Base-by-base conservation (phyloP, 1,140 invertebrate genomes). In the Mylabris phalerata region DNA sequence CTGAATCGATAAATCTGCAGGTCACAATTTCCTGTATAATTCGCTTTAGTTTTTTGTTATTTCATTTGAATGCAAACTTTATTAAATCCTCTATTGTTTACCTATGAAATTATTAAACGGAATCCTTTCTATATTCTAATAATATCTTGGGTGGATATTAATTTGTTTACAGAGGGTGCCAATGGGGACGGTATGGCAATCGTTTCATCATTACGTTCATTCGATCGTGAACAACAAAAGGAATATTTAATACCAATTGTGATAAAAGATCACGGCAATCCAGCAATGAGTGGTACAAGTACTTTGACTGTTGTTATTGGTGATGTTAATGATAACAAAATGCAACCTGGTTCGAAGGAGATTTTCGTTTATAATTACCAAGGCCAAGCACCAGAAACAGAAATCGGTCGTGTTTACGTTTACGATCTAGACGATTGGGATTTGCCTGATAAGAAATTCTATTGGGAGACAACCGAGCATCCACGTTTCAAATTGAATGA, bases 391-490 rank as follows among this genome's bases (percentile, higher is more conserved):
- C 92, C 90, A 2, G 89, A 95, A 64, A 93, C 92, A 0, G 90
- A 92, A 74, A 94, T 98, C 60, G 95, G 96, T 25, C 80, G 92
- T 59, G 95, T 98, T 2, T 96, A 98, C 73, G 93, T 97, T 0
- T 92, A 94, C 72, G 95, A 98, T 78, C 76, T 93, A 44, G 95
- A 98, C 74, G 95, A 98, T 72, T 98, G 94, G 95, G 95, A 98
- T 79, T 74, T 96, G 59, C 90, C 91, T 0, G 95, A 98, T 72
- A 98, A 98, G 72, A 93, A 92, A 68, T 98, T 97, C 78, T 93
- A 92, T 66, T 95, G 92, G 90, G 89, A 92, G 70, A 48, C 44
- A 45, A 76, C 83, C 48, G 90, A 91, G 70, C 84, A 91, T 75
- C 85, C 88, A 3, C 83, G 88, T 63, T 96, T 95, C 71, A 89